Base-by-base conservation (phyloP, 2,888 invertebrate genomes). In the Phragmatobia fuliginosa region DNA sequence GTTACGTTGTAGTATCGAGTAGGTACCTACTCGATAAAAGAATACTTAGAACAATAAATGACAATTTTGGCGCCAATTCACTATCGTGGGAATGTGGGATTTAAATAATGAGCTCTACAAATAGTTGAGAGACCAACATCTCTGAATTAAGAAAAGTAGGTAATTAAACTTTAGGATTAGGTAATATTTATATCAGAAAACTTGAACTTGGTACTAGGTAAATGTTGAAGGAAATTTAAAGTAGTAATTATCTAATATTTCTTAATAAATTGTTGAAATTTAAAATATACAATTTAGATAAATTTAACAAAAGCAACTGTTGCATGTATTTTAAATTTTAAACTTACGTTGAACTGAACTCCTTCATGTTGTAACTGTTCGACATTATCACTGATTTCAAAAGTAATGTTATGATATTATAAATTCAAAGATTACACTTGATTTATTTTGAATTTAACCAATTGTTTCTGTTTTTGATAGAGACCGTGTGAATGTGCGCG, bases 341-440 rank as follows among this genome's bases (percentile, higher is more conserved):
- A 81, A 93, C 94, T 94, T 86, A 95, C 94, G 94, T 95, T 18
- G 94, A 95, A 82, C 94, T 94, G 76, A 93, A 95, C 68, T 94
- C 93, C 88, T 94, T 95, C 94, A 95, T 94, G 66, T 90, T 93
- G 79, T 92, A 94, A 83, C 86, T 92, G 79, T 94, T 89, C 67
- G 93, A 78, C 94, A 94, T 94, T 80, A 81, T 88, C 85, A 88
- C 87, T 83, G 80, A 64, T 78, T 69, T 77, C 36, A 60, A 38
- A 28, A 68, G 32, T 66, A 58, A 41, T 65, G 25, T 52, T 62
- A 14, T 38, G 45, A 62, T 49, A n/a, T 14, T 18, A 70, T 70
- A n/a, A 77, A 77, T 78, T 73, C 81, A 73, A 69, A 60, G 18
- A 49, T 68, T 64, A 68, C 81, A 80, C 81, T 67, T 70, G 56